phyloP scores from a whole-genome alignment of 2,113 vertebrate genomes.

The Bucco capensis region DNA sequence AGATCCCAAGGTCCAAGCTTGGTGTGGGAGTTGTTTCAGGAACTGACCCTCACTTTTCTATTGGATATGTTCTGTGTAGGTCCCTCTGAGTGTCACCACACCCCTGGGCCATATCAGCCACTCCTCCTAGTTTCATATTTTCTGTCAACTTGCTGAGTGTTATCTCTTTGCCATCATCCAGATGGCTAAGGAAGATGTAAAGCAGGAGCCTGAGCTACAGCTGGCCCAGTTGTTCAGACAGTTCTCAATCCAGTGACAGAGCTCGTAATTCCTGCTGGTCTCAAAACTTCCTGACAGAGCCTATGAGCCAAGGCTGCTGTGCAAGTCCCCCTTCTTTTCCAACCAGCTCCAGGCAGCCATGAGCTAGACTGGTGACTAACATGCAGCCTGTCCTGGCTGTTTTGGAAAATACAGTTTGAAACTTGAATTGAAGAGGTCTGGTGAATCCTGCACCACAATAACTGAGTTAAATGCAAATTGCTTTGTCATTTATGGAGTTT shows the following conservation, averaged over 20 bases:
- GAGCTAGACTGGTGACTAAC: not conserved
- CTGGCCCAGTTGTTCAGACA: not conserved
- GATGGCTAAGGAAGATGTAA: not conserved
- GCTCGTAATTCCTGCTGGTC: not conserved
- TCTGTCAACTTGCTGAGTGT: not conserved
- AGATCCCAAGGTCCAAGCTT: too few species aligned
- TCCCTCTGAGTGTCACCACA: not conserved
- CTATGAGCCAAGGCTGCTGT: not conserved
- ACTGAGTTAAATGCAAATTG: slow-evolving; percentile 40
- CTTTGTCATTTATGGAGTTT: not conserved
- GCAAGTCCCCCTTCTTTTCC: not conserved
- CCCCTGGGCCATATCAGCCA: not conserved
- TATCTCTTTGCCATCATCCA: not conserved
- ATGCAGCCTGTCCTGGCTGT: not conserved
- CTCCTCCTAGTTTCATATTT: not conserved
- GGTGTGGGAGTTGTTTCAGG: too few species aligned
- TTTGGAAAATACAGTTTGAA: slow-evolving; percentile 59
- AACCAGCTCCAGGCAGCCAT: not conserved
- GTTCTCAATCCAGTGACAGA: not conserved
- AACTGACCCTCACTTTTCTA: too few species aligned
- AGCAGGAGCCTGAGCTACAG: not conserved
- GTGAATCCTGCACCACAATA: not conserved
- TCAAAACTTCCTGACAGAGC: not conserved
- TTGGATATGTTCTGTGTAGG: not conserved
- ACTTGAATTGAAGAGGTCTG: slow-evolving; percentile 33